Conservation (phyloP, 1,140 invertebrate genomes). For the Acarapis woodi region DNA sequence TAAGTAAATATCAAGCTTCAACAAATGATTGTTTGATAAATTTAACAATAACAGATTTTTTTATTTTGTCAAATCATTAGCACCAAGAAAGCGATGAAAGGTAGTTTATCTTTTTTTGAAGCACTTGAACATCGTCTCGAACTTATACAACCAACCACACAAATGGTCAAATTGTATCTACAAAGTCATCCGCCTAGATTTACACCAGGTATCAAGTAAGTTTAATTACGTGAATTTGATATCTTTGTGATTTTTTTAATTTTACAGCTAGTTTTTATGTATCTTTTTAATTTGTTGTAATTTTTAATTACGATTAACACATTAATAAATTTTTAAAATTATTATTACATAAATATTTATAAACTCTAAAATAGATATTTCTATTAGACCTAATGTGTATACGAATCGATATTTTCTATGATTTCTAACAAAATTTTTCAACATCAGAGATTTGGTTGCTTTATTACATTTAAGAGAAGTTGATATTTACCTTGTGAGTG, state of each 20-base stretch:
- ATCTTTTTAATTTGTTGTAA: background rate
- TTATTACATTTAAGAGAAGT: conserved; percentile 38
- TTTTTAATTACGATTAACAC: background rate
- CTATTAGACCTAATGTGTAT: too few species aligned
- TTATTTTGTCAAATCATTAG: conserved; percentile 20
- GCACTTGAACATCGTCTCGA: conserved; percentile 47
- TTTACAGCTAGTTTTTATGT: background rate
- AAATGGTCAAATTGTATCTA: conserved; percentile 47
- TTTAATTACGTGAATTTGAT: conserved; percentile 4
- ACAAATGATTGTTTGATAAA: background rate
- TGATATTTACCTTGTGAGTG: conserved; percentile 67
- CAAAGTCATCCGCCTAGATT: conserved; percentile 36
- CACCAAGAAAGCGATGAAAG: conserved; percentile 74
- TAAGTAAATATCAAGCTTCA: background rate
- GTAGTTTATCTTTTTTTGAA: conserved; percentile 65
- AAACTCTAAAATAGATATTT: too few species aligned
- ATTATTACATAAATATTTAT: too few species aligned
- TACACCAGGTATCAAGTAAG: conserved; percentile 55
- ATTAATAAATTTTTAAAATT: background rate
- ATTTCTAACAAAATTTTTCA: too few species aligned
- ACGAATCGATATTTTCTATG: too few species aligned
- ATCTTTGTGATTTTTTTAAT: background rate
- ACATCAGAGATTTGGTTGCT: conserved; percentile 40
- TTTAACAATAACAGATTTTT: background rate
- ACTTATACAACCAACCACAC: conserved; percentile 48